Evolutionary conservation across 2,888 invertebrate species (phyloP).

Genomic region (Ypsolopha scabrella): DNA sequence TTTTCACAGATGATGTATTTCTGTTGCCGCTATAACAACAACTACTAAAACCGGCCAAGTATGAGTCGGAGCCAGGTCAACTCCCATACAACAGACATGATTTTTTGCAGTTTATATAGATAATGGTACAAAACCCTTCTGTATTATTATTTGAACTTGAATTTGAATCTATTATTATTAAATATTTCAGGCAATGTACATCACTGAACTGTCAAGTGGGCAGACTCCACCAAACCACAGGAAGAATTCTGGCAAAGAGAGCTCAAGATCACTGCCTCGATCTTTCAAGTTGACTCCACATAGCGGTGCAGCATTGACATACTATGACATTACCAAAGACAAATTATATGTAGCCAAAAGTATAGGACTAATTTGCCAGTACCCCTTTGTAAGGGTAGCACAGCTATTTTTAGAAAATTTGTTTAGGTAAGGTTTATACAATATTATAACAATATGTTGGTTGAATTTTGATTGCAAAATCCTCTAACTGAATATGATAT

Average conservation of each 20-base stretch:
- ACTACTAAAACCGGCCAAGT: no score
- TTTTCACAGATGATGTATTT: no score
- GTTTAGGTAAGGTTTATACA: constrained; percentile 73
- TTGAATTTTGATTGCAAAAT: no score
- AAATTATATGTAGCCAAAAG: constrained; percentile 95
- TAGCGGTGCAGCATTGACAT: constrained; percentile 82
- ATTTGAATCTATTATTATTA: not conserved
- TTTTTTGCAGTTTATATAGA: no score
- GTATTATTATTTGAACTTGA: not conserved
- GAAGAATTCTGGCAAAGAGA: constrained; percentile 72
- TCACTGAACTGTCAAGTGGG: constrained; percentile 89
- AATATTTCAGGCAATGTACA: constrained; percentile 82
- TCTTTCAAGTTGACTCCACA: constrained; percentile 89
- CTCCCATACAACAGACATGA: no score
- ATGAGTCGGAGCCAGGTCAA: no score
- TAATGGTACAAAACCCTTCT: no score
- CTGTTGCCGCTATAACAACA: no score
- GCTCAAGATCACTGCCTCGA: constrained; percentile 87
- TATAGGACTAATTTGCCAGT: constrained; percentile 91
- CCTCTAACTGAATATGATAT: not conserved
- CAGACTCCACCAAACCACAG: constrained; percentile 75
- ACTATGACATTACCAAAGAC: constrained; percentile 95
- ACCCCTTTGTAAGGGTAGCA: constrained; percentile 90
- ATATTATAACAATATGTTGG: no score
- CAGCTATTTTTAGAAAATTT: constrained; percentile 89